phyloP scores from a whole-genome alignment of 2,888 invertebrate species.

The Zygothrica quintamaculata region DNA sequence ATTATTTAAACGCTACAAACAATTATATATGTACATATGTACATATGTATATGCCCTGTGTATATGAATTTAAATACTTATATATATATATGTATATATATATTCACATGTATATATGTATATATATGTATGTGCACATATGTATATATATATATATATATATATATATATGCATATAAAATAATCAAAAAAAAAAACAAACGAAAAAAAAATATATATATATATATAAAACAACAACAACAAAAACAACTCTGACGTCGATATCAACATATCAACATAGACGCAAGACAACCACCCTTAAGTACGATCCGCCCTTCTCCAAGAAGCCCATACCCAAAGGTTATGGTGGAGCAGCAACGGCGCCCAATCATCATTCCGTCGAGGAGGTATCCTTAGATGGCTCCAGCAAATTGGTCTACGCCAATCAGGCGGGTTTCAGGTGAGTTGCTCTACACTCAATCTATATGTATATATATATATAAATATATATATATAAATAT shows the following conservation, averaged over 20 bases:
- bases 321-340: slow-evolving; percentile 92
- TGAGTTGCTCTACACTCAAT: slow-evolving; percentile 80
- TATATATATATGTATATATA: slow-evolving; percentile 45
- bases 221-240: slow-evolving; percentile 40
- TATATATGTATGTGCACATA: slow-evolving; percentile 47
- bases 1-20: slow-evolving; percentile 62
- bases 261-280: slow-evolving; percentile 84
- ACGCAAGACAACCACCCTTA: slow-evolving; percentile 95
- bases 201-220: slow-evolving; percentile 41
- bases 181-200: slow-evolving; percentile 36
- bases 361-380: slow-evolving; percentile 90
- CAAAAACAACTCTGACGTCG: slow-evolving; percentile 56
- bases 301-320: slow-evolving; percentile 94
- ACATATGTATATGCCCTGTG: slow-evolving; percentile 60
- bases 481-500: background rate
- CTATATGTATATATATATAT: background rate
- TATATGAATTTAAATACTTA: slow-evolving; percentile 65
- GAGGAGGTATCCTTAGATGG: slow-evolving; percentile 92
- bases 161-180: slow-evolving; percentile 64
- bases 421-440: slow-evolving; percentile 89
- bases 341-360: slow-evolving; percentile 87
- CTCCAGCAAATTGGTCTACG: slow-evolving; percentile 93
- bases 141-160: slow-evolving; percentile 59
- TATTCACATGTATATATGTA: slow-evolving; percentile 32
- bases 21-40: slow-evolving; percentile 36